Conservation (phyloP, 1,140 invertebrate genomes). For the Heliconius hewitsoni region DNA sequence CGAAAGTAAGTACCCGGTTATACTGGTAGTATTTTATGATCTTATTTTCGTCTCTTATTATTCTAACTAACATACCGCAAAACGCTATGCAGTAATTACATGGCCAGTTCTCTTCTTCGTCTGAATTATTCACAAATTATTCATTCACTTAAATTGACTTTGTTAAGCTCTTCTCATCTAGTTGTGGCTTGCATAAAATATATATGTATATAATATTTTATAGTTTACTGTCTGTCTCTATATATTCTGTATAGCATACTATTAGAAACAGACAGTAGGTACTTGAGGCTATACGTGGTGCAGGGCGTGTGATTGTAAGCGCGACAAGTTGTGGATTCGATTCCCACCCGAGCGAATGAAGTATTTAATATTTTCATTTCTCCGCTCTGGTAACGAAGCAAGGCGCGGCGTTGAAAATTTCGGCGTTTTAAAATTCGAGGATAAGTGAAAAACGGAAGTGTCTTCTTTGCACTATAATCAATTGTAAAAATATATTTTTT, state of each 20-base stretch:
- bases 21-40: conserved; percentile 12
- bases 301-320: no score
- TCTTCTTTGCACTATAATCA: not conserved
- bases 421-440: no score
- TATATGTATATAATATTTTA: not conserved
- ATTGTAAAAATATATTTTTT: not conserved
- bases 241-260: no score
- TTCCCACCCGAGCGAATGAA: no score
- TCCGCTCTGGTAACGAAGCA: no score
- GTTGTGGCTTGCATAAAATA: not conserved
- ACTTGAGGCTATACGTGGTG: no score
- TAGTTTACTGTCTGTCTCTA: not conserved
- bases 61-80: conserved; percentile 13
- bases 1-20: not conserved
- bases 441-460: no score
- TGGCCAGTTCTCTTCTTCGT: conserved; percentile 16
- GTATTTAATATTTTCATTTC: no score
- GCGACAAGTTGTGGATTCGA: no score
- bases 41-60: conserved; percentile 18
- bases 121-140: conserved; percentile 11
- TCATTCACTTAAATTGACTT: not conserved
- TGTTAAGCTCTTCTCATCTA: conserved; percentile 5
- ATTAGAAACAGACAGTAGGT: no score
- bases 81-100: conserved; percentile 20
- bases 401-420: no score